Evolutionary conservation across 2,113 vertebrate species (phyloP).

Genomic region (Sterrhoptilus dennistouni): DNA sequence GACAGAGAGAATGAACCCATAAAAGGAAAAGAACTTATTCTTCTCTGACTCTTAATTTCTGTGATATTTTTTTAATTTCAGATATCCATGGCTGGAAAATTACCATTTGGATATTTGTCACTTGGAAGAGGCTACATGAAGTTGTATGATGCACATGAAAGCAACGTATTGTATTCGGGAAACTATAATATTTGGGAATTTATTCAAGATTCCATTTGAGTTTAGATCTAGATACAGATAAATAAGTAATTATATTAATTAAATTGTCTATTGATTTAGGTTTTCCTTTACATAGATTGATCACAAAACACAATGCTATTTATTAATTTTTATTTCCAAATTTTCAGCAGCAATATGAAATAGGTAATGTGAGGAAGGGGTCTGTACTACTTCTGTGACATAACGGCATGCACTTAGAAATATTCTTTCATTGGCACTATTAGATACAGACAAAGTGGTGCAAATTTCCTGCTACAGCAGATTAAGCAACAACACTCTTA

Average conservation of each 20-base stretch:
- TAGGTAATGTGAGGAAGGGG: rapidly evolving
- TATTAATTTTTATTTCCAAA: not conserved
- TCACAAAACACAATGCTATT: not conserved
- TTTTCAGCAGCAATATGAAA: not conserved
- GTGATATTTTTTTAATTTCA: not conserved
- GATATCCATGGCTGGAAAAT: not conserved
- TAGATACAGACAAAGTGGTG: not conserved
- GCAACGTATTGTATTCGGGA: not conserved
- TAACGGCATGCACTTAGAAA: not conserved
- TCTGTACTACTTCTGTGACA: not conserved
- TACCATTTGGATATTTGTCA: not conserved
- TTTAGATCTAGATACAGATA: not conserved
- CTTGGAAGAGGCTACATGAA: not conserved
- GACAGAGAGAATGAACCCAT: not conserved
- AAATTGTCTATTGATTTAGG: not conserved
- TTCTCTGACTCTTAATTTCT: not conserved
- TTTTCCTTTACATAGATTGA: not conserved
- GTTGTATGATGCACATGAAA: not conserved
- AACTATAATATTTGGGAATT: not conserved
- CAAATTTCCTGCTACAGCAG: not conserved
- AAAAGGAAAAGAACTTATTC: not conserved
- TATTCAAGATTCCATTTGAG: not conserved
- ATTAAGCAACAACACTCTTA: not conserved
- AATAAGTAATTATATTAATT: not conserved
- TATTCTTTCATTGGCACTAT: not conserved